A percentile compares a stretch with the other conserved stretches of the same genome.
These are phyloP conservation scores for Acleris literana DNA, from an alignment of 2,888 invertebrate genomes.

Conservation along the genomic window DNA sequence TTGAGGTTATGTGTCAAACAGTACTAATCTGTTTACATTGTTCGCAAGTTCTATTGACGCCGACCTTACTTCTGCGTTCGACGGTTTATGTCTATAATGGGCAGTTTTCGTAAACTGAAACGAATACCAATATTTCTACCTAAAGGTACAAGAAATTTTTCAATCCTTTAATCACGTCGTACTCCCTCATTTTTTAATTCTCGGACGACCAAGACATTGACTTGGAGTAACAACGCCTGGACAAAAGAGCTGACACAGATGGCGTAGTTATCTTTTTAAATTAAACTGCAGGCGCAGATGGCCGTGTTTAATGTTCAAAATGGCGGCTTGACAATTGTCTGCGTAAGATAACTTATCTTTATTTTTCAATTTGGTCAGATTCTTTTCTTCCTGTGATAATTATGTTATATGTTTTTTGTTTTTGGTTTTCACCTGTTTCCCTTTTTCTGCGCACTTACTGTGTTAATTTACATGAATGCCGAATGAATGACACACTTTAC, in stretches of 20 bases:
- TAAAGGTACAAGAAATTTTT: background rate
- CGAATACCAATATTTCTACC: too few species aligned
- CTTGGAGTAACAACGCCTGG: constrained; percentile 10
- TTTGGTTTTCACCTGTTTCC: background rate
- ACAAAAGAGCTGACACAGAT: constrained; percentile 17
- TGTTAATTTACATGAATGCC: too few species aligned
- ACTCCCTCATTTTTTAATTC: background rate
- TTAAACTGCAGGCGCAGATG: constrained; percentile 6
- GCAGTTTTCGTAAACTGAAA: too few species aligned
- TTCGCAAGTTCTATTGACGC: too few species aligned
- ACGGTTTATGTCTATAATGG: too few species aligned
- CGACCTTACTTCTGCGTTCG: too few species aligned
- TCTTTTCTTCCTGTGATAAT: too few species aligned
- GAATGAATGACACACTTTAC: too few species aligned
- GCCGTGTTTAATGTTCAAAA: constrained; percentile 1
- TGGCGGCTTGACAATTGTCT: constrained; percentile 1
- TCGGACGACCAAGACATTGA: constrained; percentile 4
- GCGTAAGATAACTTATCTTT: background rate
- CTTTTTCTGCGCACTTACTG: too few species aligned
- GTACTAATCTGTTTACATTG: too few species aligned
- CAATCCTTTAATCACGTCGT: background rate
- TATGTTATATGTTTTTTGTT: too few species aligned
- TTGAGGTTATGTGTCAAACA: too few species aligned
- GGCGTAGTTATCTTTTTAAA: constrained; percentile 18
- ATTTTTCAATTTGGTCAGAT: background rate